Base-by-base conservation (phyloP, 2,888 invertebrate genomes). In the Chrysomela aeneicollis region DNA sequence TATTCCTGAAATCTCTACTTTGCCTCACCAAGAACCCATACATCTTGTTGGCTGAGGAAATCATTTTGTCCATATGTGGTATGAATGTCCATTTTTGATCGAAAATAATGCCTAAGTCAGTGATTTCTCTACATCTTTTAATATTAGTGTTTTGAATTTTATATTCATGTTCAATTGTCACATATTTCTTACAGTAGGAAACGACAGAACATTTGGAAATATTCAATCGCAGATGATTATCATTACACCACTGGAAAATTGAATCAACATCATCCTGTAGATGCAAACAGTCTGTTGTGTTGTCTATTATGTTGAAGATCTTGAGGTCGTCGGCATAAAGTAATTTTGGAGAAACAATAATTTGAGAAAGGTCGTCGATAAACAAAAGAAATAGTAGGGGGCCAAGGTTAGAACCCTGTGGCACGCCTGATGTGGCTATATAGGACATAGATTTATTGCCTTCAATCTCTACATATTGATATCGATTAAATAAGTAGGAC, bases 401-500 rank as follows among this genome's bases (percentile, higher is more conserved):
- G n/a, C 50, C 50, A 17, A 21, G 12, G 17, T 50, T 50, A 2
- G 21, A 50, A 9, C 50, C 50, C 17, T 50, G 18, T 8, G 50
- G 50, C 19, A 50, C 19, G n/a, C 21, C 50, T 3, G 19, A 50
- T 3, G 21, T 50, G 19, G 21, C 21, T n/a, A 19, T 49, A 15
- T 49, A 49, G 26, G 26, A 26, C 26, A 26, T 26, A 26, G 26
- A 26, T 26, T 26, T 12, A 35, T 12, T 10, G 35, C 35, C 12
- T 12, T 35, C 35, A 12, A 10, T 10, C 9, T 35, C 35, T 35
- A 35, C 35, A 35, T 10, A 37, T 49, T 49, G 32, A 5, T 12
- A 53, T 26, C 32, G 53, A 53, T 10, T 15, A 53, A 22, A 52
- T 26, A 22, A 30, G 10, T 42, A 32, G 26, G 8, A 61, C 42